These are phyloP conservation scores for Trichoplusia ni DNA, from an alignment of 1,140 invertebrate species.

Conservation along the genomic window DNA sequence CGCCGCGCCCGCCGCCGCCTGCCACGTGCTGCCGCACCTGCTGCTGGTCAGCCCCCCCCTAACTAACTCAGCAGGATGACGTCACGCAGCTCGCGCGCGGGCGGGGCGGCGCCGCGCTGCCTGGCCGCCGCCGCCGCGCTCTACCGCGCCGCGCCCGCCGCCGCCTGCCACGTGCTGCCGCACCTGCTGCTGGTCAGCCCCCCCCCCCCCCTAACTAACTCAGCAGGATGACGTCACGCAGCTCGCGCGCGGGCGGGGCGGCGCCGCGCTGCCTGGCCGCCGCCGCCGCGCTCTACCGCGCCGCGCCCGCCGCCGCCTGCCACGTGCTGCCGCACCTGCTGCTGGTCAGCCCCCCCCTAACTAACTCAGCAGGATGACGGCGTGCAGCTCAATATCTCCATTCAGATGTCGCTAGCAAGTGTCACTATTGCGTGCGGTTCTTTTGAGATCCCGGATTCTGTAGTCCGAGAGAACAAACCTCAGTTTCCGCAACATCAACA, in stretches of 20 bases:
- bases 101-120: slow-evolving; percentile 81
- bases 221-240: slow-evolving; percentile 41
- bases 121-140: slow-evolving; percentile 91
- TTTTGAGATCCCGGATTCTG: too few relatives aligned
- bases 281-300: slow-evolving; percentile 91
- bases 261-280: slow-evolving; percentile 88
- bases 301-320: slow-evolving; percentile 87
- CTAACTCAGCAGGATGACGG: too few relatives aligned
- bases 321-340: slow-evolving; percentile 87
- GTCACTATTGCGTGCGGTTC: too few relatives aligned
- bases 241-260: slow-evolving; percentile 28
- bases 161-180: slow-evolving; percentile 88
- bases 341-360: slow-evolving; percentile 48
- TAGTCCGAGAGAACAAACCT: too few relatives aligned
- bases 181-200: slow-evolving; percentile 75
- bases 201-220: too few relatives aligned
- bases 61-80: slow-evolving; percentile 33
- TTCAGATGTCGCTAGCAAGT: too few relatives aligned
- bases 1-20: slow-evolving; percentile 83
- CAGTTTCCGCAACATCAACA: too few relatives aligned
- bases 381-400: slow-evolving; percentile 36
- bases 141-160: slow-evolving; percentile 91
- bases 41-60: too few relatives aligned
- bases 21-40: not conserved
- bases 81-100: slow-evolving; percentile 59